phyloP scores from a whole-genome alignment of 2,888 invertebrate species.

The Leptothorax acervorum region DNA sequence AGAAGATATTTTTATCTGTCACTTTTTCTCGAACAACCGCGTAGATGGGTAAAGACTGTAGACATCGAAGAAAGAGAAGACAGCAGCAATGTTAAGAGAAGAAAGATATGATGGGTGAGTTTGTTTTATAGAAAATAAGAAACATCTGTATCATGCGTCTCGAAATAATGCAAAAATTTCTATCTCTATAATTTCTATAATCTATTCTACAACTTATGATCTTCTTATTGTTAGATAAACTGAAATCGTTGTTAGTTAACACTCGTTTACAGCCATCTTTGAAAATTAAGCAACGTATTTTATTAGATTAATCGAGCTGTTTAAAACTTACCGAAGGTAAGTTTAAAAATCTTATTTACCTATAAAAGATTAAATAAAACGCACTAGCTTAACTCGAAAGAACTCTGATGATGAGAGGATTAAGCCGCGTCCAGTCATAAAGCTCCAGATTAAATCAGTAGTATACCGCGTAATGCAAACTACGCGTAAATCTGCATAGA shows the following conservation, averaged over 20 bases:
- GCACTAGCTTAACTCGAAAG: not conserved
- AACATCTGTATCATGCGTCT: not conserved
- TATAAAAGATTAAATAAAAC: not conserved
- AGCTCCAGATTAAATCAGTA: constrained; percentile 32
- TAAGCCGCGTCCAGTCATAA: constrained; percentile 2
- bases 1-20: constrained; percentile 31
- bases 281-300: constrained; percentile 10
- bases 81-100: not conserved
- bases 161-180: not conserved
- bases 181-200: not conserved
- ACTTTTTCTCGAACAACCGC: not conserved
- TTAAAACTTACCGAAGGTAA: not conserved
- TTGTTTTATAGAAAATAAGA: not conserved
- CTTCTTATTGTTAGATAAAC: not conserved
- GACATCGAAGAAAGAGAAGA: not conserved
- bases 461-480: constrained; percentile 9
- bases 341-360: constrained; percentile 10
- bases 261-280: not conserved
- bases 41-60: not conserved
- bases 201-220: not conserved
- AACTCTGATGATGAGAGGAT: not conserved
- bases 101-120: not conserved
- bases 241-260: not conserved
- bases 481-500: constrained; percentile 33
- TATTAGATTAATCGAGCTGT: not conserved